Evolutionary conservation across 2,888 invertebrate genomes (phyloP).

Genomic region (Tolmerus cingulatus): DNA sequence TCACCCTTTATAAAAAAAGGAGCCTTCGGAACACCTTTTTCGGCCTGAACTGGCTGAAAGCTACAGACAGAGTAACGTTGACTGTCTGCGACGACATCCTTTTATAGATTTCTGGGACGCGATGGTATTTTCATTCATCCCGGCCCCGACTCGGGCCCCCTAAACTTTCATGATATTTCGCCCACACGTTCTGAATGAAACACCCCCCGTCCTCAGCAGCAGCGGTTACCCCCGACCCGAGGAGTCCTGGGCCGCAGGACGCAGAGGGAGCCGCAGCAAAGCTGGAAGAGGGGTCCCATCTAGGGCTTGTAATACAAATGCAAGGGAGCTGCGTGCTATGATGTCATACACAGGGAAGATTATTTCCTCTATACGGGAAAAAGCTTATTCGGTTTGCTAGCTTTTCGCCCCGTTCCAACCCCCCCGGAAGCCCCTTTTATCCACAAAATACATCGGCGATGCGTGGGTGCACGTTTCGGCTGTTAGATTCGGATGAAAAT

Average conservation of each 20-base stretch:
- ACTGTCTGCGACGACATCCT: slow-evolving; percentile 50
- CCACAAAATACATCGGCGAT: background rate
- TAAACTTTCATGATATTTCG: slow-evolving; percentile 43
- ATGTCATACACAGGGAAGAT: slow-evolving; percentile 32
- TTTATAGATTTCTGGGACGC: slow-evolving; percentile 50
- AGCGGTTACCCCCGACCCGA: background rate
- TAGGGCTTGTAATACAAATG: background rate
- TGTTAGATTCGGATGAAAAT: background rate
- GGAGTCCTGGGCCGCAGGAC: background rate
- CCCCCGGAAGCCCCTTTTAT: background rate
- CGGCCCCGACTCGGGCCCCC: slow-evolving; percentile 37
- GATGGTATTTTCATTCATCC: slow-evolving; percentile 48
- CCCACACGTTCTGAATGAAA: slow-evolving; percentile 52
- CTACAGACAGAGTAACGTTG: slow-evolving; percentile 51
- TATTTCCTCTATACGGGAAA: background rate
- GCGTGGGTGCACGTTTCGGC: slow-evolving; percentile 32
- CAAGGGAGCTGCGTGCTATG: slow-evolving; percentile 11
- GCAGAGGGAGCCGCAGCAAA: background rate
- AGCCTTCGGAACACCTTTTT: slow-evolving; percentile 6
- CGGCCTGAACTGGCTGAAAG: slow-evolving; percentile 41
- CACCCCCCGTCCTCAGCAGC: slow-evolving; percentile 41
- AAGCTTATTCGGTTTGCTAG: slow-evolving; percentile 12
- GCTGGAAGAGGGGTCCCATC: background rate
- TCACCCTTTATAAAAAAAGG: background rate
- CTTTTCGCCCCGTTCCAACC: background rate